Base-by-base conservation (phyloP, 2,888 invertebrate genomes). In the Hirudinaria manillensis region DNA sequence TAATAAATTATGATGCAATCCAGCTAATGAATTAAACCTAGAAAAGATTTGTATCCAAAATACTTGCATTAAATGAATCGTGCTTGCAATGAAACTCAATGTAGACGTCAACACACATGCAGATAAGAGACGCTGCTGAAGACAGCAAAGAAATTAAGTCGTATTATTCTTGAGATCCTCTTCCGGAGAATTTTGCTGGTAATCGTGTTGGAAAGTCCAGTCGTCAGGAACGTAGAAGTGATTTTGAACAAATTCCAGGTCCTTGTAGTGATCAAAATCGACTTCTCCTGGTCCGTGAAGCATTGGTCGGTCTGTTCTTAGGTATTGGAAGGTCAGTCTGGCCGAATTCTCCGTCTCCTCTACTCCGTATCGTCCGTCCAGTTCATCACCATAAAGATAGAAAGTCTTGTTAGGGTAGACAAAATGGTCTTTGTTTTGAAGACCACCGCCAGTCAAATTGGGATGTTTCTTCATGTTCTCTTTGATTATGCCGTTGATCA, bases 161-260 rank as follows among this genome's bases (percentile, higher is more conserved):
- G 45, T 10, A 45, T 10, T 45, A 7, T 6, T 45, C 16, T 45
- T 45, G 45, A 45, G 45, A 45, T 45, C 45, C 45, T 45, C 45
- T 16, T 2, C 16, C 13, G 45, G 16, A 45, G 45, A 45, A 16
- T 10, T 4, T 45, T 45, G 45, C 45, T 45, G 45, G 10, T 45
- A 45, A 45, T 45, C 45, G 16, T 45, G 45, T 16, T n/a, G 32
- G 68, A 32, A 68, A 19, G 32, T 32, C 68, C 68, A 68, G 16
- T 68, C 68, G 7, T 68, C 34, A 6, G 68, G 68, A 32, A 68
- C 68, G 13, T 36, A 32, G 34, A 68, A 29, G 34, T 78, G 78
- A 71, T 82, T 80, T 75, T 77, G 78, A 19, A 82, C 80, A 78
- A 80, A 80, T 55, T 78, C 77, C 7, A 82, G 75, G 7, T 77